A percentile compares a stretch with the other conserved stretches of the same genome.
Evolutionary conservation across 2,888 invertebrate species (phyloP).

Genomic region (Dynastes maya): DNA sequence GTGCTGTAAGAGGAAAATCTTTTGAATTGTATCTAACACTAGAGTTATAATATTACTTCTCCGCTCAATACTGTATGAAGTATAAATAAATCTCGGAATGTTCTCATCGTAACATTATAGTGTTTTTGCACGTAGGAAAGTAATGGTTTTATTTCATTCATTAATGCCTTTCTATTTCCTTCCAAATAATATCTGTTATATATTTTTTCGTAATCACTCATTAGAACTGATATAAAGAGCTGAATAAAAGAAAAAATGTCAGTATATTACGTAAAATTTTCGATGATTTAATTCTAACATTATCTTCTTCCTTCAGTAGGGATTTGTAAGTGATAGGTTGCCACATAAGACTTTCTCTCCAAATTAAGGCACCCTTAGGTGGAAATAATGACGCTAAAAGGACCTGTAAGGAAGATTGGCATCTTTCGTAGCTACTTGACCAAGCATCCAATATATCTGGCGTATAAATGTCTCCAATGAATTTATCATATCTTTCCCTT

Average conservation of each 20-base stretch:
- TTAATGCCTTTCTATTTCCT: not conserved
- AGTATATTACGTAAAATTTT: not conserved
- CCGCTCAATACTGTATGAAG: not conserved
- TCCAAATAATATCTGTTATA: not conserved
- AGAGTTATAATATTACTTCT: not conserved
- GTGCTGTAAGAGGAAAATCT: not conserved
- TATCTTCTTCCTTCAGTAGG: constrained; percentile 71
- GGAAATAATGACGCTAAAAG: constrained; percentile 86
- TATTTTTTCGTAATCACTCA: not conserved
- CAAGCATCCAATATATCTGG: constrained; percentile 72
- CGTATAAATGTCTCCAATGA: constrained; percentile 77
- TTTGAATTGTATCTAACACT: not conserved
- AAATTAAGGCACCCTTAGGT: constrained; percentile 76
- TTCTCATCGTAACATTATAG: not conserved
- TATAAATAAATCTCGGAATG: not conserved
- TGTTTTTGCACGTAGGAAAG: not conserved
- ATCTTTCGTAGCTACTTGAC: constrained; percentile 1
- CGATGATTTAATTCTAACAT: not conserved
- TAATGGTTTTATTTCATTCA: not conserved
- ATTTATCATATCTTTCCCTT: constrained; percentile 79
- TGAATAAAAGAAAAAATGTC: not conserved
- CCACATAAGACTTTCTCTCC: constrained; percentile 82
- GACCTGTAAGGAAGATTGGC: constrained; percentile 68
- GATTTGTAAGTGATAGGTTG: constrained; percentile 91
- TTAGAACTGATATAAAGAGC: not conserved